Evolutionary conservation across 2,797 vertebrate genomes (phyloP), one percentile per base, ranked within the genome.

Genomic region (Mionectes olivaceus): DNA sequence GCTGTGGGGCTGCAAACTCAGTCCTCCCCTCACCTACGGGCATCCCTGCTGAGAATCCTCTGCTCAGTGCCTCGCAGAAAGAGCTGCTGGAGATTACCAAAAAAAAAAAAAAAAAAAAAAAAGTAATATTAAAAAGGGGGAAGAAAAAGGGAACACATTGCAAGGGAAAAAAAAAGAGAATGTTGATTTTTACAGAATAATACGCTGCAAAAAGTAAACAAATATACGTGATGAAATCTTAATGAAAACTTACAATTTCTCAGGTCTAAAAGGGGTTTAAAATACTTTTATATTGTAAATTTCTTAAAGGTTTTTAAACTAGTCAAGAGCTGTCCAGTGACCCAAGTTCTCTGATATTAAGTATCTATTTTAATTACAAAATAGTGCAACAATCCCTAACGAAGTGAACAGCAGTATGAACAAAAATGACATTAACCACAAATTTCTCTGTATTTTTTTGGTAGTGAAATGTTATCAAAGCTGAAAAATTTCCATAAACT

Each of bases 11-110:
- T 50, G 2, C 67, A 11, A 49, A 33, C 1, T 2, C 67, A 44
- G n/a, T 52, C 32, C 60, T 59, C 7, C 47, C 56, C 35, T 9
- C 5, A 0, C 0, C 69, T 8, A 13, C 1, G 21, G 19, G 25
- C 33, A 67, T 15, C 47, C 35, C 70, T 15, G 64, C 71, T 50
- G 5, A 18, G 10, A 9, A 8, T 8, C 21, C 59, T 30, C 59
- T 61, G 37, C 37, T 30, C 18, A 5, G 2, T 2, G 43, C 27
- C 57, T 22, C 24, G 11, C 57, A 18, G 2, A 7, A 11, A 33
- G 3, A 33, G 50, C 27, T 44, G 44, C 44, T 10, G 30, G 3
- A 50, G 37, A 13, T 2, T 22, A 57, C 22, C 30, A 16, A 24
- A 13, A 47, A 15, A 35, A 15, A n/a, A 35, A 8, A 16, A 13